Evolutionary conservation across 2,797 vertebrate species (phyloP), one percentile per base, ranked within the genome.

Genomic region (Myotis pilosus): DNA sequence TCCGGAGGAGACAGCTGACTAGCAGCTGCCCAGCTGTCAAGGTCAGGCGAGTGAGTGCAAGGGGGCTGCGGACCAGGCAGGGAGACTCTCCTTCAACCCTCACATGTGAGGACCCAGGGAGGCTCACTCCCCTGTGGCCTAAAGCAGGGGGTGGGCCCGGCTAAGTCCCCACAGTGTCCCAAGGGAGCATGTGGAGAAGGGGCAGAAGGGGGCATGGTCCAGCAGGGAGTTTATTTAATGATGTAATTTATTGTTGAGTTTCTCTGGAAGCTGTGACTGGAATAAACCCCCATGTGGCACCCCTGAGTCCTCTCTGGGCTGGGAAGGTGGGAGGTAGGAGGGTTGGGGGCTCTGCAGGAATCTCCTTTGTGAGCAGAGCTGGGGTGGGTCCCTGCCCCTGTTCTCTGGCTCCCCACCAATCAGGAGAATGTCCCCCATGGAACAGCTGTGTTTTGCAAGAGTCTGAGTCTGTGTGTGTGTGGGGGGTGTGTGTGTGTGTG

Each of bases 211-310:
- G 78, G 57, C 36, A 20, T 44, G 92, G 69, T 82, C 91, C 88
- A 76, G 92, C 95, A 84, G 9, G 15, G 0, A 97, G 97, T 96
- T 98, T 98, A 98, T 98, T 98, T 98, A 98, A 98, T 98, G 98
- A 97, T 98, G 98, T 98, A 98, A 98, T 98, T 98, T 98, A 98
- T 98, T 98, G 97, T 98, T 96, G 96, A 53, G 60, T 95, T 96
- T 96, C 97, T 97, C 95, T 98, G 98, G 97, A 97, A 96, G 97
- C 87, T 5, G 98, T 97, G 96, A 98, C 98, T 98, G 97, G 97
- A 98, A 98, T 98, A 98, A 97, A 96, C 94, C 95, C 94, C 85
- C 53, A 6, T 6, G 96, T 15, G 96, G 83, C 76, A 92, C 41
- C 28, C 36, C 36, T 10, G 85, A 60, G 66, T 94, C 49, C 81